Evolutionary conservation across 1,140 invertebrate species (phyloP).

Genomic region (Drepana arcuata): DNA sequence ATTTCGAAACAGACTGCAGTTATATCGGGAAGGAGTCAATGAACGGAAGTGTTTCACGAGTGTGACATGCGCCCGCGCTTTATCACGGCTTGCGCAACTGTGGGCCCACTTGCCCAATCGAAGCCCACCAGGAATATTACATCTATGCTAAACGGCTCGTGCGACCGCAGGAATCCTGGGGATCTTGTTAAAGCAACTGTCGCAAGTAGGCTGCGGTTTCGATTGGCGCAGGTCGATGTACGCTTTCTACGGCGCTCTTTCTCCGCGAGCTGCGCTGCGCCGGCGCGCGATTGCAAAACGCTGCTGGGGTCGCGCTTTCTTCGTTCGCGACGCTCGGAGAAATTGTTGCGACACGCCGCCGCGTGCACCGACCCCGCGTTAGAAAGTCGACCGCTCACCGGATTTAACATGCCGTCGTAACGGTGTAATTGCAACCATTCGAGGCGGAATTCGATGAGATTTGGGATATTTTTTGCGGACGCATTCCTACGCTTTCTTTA

Average conservation of each 20-base stretch:
- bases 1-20: conserved; percentile 53
- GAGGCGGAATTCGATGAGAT: conserved; percentile 54
- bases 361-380: conserved; percentile 67
- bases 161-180: conserved; percentile 26
- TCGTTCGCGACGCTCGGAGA: conserved; percentile 66
- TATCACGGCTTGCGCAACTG: conserved; percentile 58
- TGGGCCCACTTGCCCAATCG: conserved; percentile 50
- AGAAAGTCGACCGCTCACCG: conserved; percentile 69
- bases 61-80: conserved; percentile 57
- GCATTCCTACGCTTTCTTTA: conserved; percentile 55
- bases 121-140: conserved; percentile 20
- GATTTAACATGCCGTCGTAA: conserved; percentile 63
- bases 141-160: conserved; percentile 28
- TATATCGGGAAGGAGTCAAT: conserved; percentile 68
- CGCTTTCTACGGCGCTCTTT: conserved; percentile 57
- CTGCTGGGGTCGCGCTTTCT: conserved; percentile 66
- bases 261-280: conserved; percentile 14
- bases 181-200: conserved; percentile 34
- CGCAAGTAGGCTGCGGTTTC: conserved; percentile 28
- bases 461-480: conserved; percentile 51
- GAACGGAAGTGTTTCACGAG: conserved; percentile 69
- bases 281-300: conserved; percentile 59
- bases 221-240: conserved; percentile 19
- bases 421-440: conserved; percentile 65
- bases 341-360: conserved; percentile 66